Evolutionary conservation across 2,797 vertebrate genomes (phyloP).

Genomic region (Kryptolebias ocellatus): DNA sequence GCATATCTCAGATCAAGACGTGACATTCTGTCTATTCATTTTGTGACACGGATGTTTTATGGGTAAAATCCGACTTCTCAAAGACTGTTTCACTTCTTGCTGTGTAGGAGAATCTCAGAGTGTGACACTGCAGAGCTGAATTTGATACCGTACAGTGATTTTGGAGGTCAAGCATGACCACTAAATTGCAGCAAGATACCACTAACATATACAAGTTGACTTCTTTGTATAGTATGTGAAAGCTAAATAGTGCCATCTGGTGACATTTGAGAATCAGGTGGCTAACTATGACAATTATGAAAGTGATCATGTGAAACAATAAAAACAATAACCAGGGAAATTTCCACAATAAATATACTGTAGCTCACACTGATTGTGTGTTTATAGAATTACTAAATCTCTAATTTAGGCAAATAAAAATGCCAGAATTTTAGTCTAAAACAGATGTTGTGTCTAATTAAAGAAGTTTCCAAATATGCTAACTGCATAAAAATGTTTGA

Average conservation of each 20-base stretch:
- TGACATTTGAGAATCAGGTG: conserved; percentile 65
- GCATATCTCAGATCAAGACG: conserved; percentile 65
- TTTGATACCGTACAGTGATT: conserved; percentile 15
- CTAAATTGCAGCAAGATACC: conserved; percentile 25
- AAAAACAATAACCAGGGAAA: conserved; percentile 22
- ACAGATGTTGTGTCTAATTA: conserved; percentile 31
- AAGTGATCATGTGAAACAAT: conserved; percentile 46
- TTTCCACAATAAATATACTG: conserved; percentile 7
- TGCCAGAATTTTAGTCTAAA: conserved; percentile 26
- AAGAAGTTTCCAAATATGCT: conserved; percentile 23
- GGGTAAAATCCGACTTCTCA: conserved; percentile 43
- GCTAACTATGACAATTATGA: conserved; percentile 42
- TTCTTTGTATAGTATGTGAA: conserved; percentile 52
- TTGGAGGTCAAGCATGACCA: conserved; percentile 66
- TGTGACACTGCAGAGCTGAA: conserved; percentile 11
- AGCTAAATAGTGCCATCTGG: conserved; percentile 84
- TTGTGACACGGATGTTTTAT: conserved; percentile 58
- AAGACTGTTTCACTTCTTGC: conserved; percentile 31
- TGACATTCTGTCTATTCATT: conserved; percentile 60
- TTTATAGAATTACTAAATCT: conserved; percentile 25
- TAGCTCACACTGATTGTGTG: not conserved
- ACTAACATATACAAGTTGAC: conserved; percentile 45
- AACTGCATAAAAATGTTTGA: conserved; percentile 15
- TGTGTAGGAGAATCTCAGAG: conserved; percentile 18
- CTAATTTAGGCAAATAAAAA: conserved; percentile 17